Percentiles rank a stretch among this genome's conserved stretches.
Evolutionary conservation across 2,113 vertebrate genomes (phyloP).

Genomic region (Emberiza fucata): DNA sequence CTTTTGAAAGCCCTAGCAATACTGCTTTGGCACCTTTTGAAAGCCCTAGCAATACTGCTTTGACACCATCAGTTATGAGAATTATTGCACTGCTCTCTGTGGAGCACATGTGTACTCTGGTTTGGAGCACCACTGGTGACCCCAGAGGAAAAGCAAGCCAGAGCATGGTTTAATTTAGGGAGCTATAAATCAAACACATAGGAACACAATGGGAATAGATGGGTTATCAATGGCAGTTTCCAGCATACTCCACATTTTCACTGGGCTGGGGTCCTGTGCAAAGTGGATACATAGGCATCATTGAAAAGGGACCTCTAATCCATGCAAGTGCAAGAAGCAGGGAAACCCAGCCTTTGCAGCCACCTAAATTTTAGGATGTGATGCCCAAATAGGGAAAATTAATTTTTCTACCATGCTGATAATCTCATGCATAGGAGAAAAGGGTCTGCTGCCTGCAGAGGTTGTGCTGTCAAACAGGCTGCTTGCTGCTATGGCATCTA

Average conservation of each 20-base stretch:
- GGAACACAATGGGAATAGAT: not conserved
- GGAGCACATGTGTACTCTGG: rapidly evolving
- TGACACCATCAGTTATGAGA: not conserved
- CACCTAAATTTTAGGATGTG: not conserved
- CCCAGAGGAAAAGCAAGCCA: not conserved
- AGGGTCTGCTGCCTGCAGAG: not conserved
- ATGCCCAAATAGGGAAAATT: not conserved
- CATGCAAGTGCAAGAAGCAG: not conserved
- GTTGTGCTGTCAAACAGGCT: not conserved
- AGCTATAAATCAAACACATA: not conserved
- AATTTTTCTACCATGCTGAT: not conserved
- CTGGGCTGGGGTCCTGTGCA: not conserved
- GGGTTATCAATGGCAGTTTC: not conserved
- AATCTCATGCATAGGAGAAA: not conserved
- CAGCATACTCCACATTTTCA: not conserved
- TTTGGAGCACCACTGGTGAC: not conserved
- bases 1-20: not conserved
- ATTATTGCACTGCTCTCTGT: not conserved
- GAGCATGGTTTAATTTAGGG: not conserved
- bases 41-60: not conserved
- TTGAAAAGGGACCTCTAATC: not conserved
- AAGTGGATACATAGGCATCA: not conserved
- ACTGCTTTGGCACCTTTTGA: not conserved
- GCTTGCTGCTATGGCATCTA: not conserved
- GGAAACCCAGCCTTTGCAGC: not conserved